Percentiles rank a stretch among this genome's conserved stretches.
phyloP scores from a whole-genome alignment of 2,113 vertebrate species.

The Dasypus novemcinctus region DNA sequence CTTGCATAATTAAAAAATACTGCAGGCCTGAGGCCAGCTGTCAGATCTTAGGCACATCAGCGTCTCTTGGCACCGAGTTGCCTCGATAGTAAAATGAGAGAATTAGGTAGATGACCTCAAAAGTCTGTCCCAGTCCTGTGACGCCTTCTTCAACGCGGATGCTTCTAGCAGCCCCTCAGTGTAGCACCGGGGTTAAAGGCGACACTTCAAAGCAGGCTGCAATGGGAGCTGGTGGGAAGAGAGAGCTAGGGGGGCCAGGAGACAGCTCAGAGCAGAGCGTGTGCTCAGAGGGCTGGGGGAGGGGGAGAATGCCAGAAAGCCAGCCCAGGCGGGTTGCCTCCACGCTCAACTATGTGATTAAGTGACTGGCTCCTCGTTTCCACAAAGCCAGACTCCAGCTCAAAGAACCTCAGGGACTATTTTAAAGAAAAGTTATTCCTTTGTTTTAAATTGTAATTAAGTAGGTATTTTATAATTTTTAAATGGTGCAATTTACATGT shows the following conservation, averaged over 20 bases:
- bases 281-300: not conserved
- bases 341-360: slow-evolving; percentile 44
- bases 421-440: slow-evolving; percentile 77
- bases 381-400: slow-evolving; percentile 67
- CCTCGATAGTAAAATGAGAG: slow-evolving; percentile 30
- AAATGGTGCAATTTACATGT: slow-evolving; percentile 67
- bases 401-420: slow-evolving; percentile 70
- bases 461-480: slow-evolving; percentile 76
- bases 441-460: slow-evolving; percentile 79
- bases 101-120: slow-evolving; percentile 47
- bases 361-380: slow-evolving; percentile 57
- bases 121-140: not conserved
- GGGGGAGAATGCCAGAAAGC: not conserved
- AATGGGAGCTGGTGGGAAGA: not conserved
- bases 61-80: not conserved
- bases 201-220: slow-evolving; percentile 46
- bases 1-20: slow-evolving; percentile 11
- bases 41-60: not conserved
- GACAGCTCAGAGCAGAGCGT: not conserved
- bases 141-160: not conserved
- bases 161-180: slow-evolving; percentile 14
- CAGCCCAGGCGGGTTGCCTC: not conserved
- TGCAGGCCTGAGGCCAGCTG: not conserved
- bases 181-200: slow-evolving; percentile 30
- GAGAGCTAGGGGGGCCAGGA: not conserved